Percentiles rank a stretch among this genome's conserved stretches.
Evolutionary conservation across 2,113 vertebrate genomes (phyloP).

Genomic region (Crotalus horridus): DNA sequence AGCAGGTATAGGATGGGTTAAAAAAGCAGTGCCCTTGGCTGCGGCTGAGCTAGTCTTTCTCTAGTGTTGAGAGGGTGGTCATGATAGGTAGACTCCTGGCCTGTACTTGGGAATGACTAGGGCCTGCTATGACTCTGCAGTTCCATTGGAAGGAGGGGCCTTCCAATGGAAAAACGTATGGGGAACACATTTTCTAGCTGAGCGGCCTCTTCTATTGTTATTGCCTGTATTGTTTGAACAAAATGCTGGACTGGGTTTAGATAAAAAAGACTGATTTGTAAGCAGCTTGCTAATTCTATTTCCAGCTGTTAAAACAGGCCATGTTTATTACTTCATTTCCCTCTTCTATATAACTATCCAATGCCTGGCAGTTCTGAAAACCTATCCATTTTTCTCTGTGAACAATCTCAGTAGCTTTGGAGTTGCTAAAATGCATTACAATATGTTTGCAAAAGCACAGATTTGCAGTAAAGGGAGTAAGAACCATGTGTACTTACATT

Average conservation of each 20-base stretch:
- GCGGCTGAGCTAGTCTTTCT: conserved; percentile 37
- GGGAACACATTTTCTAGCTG: conserved; percentile 30
- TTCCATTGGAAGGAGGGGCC: conserved; percentile 71
- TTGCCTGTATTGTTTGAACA: neutral
- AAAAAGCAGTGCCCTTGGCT: conserved; percentile 21
- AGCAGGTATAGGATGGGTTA: neutral
- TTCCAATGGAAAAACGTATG: conserved; percentile 42
- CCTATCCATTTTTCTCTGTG: neutral
- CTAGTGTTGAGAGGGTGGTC: conserved; percentile 37
- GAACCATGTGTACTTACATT: neutral
- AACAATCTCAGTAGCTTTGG: neutral
- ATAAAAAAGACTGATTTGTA: neutral
- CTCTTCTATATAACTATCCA: neutral
- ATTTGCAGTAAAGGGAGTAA: neutral
- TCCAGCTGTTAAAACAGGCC: neutral
- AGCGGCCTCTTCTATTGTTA: conserved; percentile 30
- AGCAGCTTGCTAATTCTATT: neutral
- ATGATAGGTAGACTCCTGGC: conserved; percentile 42
- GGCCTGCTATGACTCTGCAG: conserved; percentile 80
- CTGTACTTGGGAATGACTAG: conserved; percentile 51
- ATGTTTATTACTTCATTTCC: neutral
- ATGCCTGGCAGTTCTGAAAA: neutral
- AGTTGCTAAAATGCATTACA: neutral
- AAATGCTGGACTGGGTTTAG: neutral
- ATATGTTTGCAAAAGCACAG: neutral